phyloP scores from a whole-genome alignment of 1,140 invertebrate genomes.

The Rhagoletis pomonella region DNA sequence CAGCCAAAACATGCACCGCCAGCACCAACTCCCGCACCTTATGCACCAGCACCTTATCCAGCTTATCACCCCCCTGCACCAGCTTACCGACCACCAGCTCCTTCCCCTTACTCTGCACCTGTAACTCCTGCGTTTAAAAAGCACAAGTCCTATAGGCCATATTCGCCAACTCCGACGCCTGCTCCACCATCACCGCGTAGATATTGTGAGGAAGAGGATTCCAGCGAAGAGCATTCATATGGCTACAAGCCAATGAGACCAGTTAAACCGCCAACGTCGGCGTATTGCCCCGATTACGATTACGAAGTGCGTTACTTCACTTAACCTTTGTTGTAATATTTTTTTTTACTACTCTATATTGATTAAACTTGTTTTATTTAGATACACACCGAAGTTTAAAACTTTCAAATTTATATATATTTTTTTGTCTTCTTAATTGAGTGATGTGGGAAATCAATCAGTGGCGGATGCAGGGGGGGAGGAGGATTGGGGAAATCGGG shows the following conservation, averaged over 20 bases:
- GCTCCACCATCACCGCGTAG: background rate
- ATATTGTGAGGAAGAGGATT: background rate
- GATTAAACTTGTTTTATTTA: too few relatives aligned
- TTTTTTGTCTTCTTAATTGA: too few relatives aligned
- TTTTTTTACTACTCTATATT: too few relatives aligned
- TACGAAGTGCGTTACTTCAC: conserved; percentile 32
- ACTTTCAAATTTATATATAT: too few relatives aligned
- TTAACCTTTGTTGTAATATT: background rate
- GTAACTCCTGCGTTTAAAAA: too few relatives aligned
- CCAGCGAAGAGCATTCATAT: background rate
- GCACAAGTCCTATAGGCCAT: background rate
- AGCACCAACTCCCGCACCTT: background rate
- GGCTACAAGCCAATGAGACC: background rate
- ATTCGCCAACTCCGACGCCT: background rate
- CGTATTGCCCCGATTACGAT: background rate
- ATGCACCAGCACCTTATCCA: background rate
- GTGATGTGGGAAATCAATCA: too few relatives aligned
- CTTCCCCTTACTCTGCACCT: background rate
- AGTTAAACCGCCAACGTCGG: background rate
- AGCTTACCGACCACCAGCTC: background rate
- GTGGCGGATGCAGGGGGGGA: too few relatives aligned
- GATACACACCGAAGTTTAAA: too few relatives aligned
- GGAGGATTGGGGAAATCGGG: too few relatives aligned
- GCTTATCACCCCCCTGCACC: background rate
- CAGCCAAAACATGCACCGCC: background rate